A percentile compares a stretch with the other conserved stretches of the same genome.
phyloP scores from a whole-genome alignment of 2,113 vertebrate species.

The Ptychochromis oligacanthus region DNA sequence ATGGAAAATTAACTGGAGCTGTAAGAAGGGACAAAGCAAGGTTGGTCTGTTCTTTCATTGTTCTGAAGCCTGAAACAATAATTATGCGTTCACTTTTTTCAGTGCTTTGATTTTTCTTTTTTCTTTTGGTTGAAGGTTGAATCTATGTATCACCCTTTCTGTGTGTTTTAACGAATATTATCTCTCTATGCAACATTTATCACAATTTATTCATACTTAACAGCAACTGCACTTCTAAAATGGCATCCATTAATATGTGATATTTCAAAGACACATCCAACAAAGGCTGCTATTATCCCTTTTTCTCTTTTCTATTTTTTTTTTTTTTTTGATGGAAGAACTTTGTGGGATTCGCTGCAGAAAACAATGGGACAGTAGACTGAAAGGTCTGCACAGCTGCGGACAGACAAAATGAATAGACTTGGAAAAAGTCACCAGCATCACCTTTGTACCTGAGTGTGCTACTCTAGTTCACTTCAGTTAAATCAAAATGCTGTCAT shows the following conservation, averaged over 20 bases:
- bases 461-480: slow-evolving; percentile 16
- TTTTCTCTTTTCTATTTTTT: slow-evolving; percentile 2
- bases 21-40: slow-evolving; percentile 18
- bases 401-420: slow-evolving; percentile 57
- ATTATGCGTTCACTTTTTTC: slow-evolving; percentile 41
- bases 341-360: slow-evolving; percentile 54
- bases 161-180: slow-evolving; percentile 75
- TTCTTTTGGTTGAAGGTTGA: slow-evolving; percentile 33
- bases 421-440: slow-evolving; percentile 55
- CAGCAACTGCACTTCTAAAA: slow-evolving; percentile 67
- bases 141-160: slow-evolving; percentile 50
- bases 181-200: slow-evolving; percentile 72
- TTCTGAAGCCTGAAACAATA: slow-evolving; percentile 56
- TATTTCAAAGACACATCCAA: slow-evolving; percentile 73
- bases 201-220: slow-evolving; percentile 71
- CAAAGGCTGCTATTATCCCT: slow-evolving; percentile 70
- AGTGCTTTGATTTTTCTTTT: neutral
- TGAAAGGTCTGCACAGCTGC: slow-evolving; percentile 65
- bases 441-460: slow-evolving; percentile 49
- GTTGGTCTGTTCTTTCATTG: slow-evolving; percentile 49
- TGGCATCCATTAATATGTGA: slow-evolving; percentile 75
- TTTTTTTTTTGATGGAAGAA: slow-evolving; percentile 32
- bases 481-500: slow-evolving; percentile 23
- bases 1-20: slow-evolving; percentile 34
- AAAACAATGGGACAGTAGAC: slow-evolving; percentile 67